phyloP scores from a whole-genome alignment of 1,140 invertebrate species.

The Drosophila biarmipes region DNA sequence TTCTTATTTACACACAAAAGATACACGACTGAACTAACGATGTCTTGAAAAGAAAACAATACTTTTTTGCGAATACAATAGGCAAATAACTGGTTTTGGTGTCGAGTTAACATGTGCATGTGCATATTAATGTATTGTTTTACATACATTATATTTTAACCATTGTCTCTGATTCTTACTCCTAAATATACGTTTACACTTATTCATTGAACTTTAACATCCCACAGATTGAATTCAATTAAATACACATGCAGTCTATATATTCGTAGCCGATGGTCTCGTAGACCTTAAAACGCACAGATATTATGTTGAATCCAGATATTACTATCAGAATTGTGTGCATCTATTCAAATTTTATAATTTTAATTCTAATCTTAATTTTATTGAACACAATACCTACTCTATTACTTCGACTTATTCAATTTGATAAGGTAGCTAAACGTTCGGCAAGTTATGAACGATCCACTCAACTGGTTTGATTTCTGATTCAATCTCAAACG shows the following conservation, averaged over 20 bases:
- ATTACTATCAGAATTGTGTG: background rate
- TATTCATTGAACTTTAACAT: conserved; percentile 25
- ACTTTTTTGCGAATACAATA: conserved; percentile 5
- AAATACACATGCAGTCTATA: background rate
- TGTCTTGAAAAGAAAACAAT: background rate
- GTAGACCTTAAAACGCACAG: too few species aligned
- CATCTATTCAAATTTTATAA: background rate
- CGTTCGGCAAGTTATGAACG: conserved; percentile 15
- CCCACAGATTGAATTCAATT: conserved; percentile 9
- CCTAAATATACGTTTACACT: conserved; percentile 3
- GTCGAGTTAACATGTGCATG: conserved; percentile 2
- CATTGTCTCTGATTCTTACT: conserved; percentile 1
- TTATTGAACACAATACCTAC: conserved; percentile 19
- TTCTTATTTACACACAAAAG: background rate
- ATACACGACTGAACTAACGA: background rate
- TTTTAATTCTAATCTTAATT: background rate
- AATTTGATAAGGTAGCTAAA: background rate
- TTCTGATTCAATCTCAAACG: conserved; percentile 37
- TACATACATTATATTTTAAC: background rate
- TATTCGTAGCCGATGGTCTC: too few species aligned
- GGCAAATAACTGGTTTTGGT: conserved; percentile 4
- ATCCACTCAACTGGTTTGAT: conserved; percentile 33
- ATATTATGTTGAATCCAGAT: background rate
- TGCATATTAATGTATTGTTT: background rate
- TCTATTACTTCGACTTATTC: background rate